phyloP scores from a whole-genome alignment of 2,888 invertebrate species.

The Conops quadrifasciatus region DNA sequence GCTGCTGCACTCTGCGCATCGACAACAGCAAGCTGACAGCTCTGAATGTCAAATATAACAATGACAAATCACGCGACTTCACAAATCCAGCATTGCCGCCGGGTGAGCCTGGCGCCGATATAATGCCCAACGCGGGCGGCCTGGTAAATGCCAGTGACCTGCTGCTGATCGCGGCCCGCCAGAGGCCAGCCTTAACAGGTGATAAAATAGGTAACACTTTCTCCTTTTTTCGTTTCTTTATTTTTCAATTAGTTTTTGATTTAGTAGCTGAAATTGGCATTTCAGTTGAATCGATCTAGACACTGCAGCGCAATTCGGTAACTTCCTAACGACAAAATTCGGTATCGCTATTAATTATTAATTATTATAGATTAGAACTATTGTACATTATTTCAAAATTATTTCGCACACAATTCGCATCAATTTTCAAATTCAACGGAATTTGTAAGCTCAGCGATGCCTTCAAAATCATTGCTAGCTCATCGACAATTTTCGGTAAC shows the following conservation, averaged over 20 bases:
- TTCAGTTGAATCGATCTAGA: too few species aligned
- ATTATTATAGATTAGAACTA: too few species aligned
- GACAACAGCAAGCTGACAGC: constrained; percentile 99
- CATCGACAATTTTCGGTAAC: too few species aligned
- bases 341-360: too few species aligned
- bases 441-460: too few species aligned
- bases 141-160: constrained; percentile 69
- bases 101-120: constrained; percentile 79
- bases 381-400: too few species aligned
- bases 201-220: constrained; percentile 66
- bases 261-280: constrained; percentile 24
- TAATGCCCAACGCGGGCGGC: constrained; percentile 68
- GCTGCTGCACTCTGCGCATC: constrained; percentile 98
- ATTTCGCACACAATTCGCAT: too few species aligned
- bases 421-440: too few species aligned
- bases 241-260: constrained; percentile 32
- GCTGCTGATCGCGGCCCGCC: constrained; percentile 65
- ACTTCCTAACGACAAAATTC: too few species aligned
- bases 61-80: constrained; percentile 99
- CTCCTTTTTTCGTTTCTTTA: constrained; percentile 36
- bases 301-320: too few species aligned
- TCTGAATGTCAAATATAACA: constrained; percentile 99
- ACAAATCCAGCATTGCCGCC: constrained; percentile 98
- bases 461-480: too few species aligned
- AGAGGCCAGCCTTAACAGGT: constrained; percentile 66